Evolutionary conservation across 1,140 invertebrate species (phyloP).

Genomic region (Dendrolimus kikuchii): DNA sequence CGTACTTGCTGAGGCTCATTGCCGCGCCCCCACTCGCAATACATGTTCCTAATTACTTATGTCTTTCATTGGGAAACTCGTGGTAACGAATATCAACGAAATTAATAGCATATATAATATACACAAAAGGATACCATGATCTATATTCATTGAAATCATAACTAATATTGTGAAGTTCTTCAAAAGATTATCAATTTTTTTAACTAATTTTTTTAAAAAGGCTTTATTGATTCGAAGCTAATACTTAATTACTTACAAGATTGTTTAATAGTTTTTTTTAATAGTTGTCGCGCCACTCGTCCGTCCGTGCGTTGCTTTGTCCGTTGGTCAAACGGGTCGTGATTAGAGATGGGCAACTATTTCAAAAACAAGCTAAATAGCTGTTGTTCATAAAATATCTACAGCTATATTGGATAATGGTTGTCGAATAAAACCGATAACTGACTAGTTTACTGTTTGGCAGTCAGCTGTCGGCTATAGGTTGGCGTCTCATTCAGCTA

Average conservation of each 20-base stretch:
- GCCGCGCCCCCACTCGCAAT: slow-evolving; percentile 32
- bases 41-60: slow-evolving; percentile 61
- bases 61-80: slow-evolving; percentile 69
- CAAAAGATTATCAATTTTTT: slow-evolving; percentile 64
- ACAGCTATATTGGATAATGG: too few species aligned
- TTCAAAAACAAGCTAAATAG: too few species aligned
- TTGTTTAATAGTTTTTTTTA: slow-evolving; percentile 56
- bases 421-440: too few species aligned
- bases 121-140: slow-evolving; percentile 64
- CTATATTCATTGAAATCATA: slow-evolving; percentile 63
- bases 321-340: too few species aligned
- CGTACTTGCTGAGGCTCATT: slow-evolving; percentile 11
- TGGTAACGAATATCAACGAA: slow-evolving; percentile 68
- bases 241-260: slow-evolving; percentile 71
- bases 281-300: slow-evolving; percentile 35
- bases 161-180: slow-evolving; percentile 63
- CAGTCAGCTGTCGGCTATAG: too few species aligned
- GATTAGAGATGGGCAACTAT: too few species aligned
- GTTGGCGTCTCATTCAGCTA: too few species aligned
- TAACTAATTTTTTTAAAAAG: slow-evolving; percentile 70
- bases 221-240: slow-evolving; percentile 70
- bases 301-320: slow-evolving; percentile 9
- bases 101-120: slow-evolving; percentile 45
- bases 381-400: too few species aligned
- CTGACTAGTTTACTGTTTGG: too few species aligned